These are phyloP conservation scores for Chrosomus eos DNA, from an alignment of 2,797 vertebrate genomes.

Conservation along the genomic window DNA sequence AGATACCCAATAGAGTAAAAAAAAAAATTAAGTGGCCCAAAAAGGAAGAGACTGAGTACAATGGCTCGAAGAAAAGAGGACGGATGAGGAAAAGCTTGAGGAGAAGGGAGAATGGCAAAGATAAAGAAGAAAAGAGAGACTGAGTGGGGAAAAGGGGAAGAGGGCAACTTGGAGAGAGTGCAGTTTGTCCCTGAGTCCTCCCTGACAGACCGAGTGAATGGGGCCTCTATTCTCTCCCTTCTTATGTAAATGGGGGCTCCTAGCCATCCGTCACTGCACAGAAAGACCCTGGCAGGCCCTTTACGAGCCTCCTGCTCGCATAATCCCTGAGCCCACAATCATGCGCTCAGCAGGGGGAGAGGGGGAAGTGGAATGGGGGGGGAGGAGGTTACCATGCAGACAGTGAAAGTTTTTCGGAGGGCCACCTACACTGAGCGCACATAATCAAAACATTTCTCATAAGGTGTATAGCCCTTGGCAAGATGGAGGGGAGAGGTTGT, in stretches of 20 bases:
- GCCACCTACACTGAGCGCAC: constrained; percentile 75
- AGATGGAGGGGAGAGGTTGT: constrained; percentile 42
- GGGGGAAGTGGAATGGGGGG: constrained; percentile 61
- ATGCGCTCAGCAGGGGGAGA: constrained; percentile 75
- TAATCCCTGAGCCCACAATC: constrained; percentile 80
- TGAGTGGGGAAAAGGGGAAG: constrained; percentile 71
- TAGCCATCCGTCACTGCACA: constrained; percentile 85
- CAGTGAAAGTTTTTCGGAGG: constrained; percentile 70
- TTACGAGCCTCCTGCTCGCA: constrained; percentile 83
- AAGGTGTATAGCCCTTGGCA: constrained; percentile 50
- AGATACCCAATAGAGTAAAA: constrained; percentile 76
- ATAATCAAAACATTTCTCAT: constrained; percentile 71
- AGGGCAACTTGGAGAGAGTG: constrained; percentile 63
- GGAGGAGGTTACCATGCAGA: constrained; percentile 67
- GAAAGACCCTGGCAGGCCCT: constrained; percentile 84
- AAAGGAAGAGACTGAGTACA: constrained; percentile 71
- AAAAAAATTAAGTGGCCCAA: constrained; percentile 78
- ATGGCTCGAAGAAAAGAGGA: constrained; percentile 69
- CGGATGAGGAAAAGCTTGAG: constrained; percentile 58
- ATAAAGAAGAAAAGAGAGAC: constrained; percentile 67
- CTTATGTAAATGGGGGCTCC: constrained; percentile 82
- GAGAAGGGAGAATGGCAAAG: constrained; percentile 64
- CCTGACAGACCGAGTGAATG: constrained; percentile 81
- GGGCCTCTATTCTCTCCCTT: constrained; percentile 82
- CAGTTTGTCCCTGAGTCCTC: constrained; percentile 71